A percentile compares a stretch with the other conserved stretches of the same genome.
These are phyloP conservation scores for Pitangus sulphuratus DNA, from an alignment of 2,797 vertebrate genomes.

Conservation along the genomic window DNA sequence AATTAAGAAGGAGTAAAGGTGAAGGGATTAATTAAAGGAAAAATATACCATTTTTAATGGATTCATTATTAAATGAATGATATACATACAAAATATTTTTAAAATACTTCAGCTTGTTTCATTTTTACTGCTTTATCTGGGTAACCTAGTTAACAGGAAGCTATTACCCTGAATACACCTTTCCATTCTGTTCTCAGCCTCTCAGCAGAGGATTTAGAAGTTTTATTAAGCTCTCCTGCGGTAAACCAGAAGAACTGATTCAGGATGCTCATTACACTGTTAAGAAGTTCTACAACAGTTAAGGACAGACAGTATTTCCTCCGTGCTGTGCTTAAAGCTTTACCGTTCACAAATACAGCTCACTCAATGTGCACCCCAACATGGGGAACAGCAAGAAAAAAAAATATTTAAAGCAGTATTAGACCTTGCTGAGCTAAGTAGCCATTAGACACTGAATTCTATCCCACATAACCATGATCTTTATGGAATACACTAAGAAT, in stretches of 20 bases:
- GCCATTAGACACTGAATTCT: background rate
- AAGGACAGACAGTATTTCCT: background rate
- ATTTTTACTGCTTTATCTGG: background rate
- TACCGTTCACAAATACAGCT: background rate
- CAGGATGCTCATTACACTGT: background rate
- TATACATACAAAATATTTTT: background rate
- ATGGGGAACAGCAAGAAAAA: accelerated
- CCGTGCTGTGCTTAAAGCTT: background rate
- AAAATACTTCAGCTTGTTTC: background rate
- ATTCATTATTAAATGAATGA: background rate
- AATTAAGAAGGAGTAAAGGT: background rate
- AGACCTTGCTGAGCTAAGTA: background rate
- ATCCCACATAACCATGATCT: background rate
- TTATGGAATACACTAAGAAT: background rate
- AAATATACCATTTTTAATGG: background rate
- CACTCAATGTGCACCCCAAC: background rate
- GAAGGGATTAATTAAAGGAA: background rate
- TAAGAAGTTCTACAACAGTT: background rate
- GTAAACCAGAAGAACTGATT: background rate
- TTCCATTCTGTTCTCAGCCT: background rate
- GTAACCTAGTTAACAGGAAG: background rate
- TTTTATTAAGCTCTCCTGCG: background rate
- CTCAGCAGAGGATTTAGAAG: background rate
- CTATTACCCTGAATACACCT: background rate
- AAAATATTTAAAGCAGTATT: background rate